Conservation (phyloP, 2,113 vertebrate genomes). For the Electrona antarctica region DNA sequence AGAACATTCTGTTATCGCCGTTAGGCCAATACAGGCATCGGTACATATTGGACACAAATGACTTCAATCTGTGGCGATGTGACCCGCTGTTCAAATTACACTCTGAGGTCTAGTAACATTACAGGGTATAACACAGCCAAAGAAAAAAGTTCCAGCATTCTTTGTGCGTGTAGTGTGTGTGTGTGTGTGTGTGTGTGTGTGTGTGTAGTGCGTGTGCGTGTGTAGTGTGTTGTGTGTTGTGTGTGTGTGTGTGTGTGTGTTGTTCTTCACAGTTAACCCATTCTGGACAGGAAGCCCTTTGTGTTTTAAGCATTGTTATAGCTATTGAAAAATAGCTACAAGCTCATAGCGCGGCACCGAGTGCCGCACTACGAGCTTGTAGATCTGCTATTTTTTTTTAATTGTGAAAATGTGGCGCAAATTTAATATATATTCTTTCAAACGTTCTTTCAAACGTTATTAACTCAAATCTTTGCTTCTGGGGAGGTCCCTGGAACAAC, state of each 20-base stretch:
- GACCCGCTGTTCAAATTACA: conserved; percentile 30
- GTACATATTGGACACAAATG: conserved; percentile 28
- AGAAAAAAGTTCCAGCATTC: conserved; percentile 31
- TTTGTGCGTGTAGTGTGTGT: neutral
- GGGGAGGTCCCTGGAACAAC: too few relatives aligned
- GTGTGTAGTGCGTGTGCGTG: too few relatives aligned
- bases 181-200: conserved; percentile 4
- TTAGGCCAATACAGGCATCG: neutral
- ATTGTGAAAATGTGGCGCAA: too few relatives aligned
- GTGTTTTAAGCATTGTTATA: too few relatives aligned
- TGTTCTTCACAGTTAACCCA: conserved; percentile 36
- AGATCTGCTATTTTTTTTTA: too few relatives aligned
- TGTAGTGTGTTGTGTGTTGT: conserved; percentile 26
- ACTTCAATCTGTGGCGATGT: conserved; percentile 4
- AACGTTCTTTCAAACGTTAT: too few relatives aligned
- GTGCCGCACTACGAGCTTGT: too few relatives aligned
- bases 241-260: conserved; percentile 6
- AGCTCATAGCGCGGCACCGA: too few relatives aligned
- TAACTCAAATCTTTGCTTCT: too few relatives aligned
- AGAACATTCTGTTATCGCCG: conserved; percentile 47
- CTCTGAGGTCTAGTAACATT: neutral
- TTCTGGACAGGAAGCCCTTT: too few relatives aligned
- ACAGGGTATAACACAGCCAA: conserved; percentile 1
- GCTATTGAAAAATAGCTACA: too few relatives aligned
- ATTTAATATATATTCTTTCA: too few relatives aligned